These are phyloP conservation scores for Puffinus mauretanicus DNA, from an alignment of 2,113 vertebrate species.

Conservation along the genomic window DNA sequence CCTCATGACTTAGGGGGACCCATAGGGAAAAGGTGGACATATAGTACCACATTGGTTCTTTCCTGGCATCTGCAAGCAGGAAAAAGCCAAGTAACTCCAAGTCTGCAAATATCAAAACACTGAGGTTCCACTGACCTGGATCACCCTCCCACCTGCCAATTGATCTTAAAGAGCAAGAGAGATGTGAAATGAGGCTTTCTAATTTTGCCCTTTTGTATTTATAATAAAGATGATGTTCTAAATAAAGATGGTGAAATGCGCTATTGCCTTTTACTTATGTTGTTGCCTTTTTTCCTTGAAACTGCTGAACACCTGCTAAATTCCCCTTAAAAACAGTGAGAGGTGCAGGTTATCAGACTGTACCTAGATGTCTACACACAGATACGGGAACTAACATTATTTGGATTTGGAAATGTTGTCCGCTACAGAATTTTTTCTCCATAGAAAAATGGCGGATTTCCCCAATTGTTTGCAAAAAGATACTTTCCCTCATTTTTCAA, in stretches of 20 bases:
- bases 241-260: background rate
- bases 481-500: background rate
- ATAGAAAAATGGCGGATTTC: background rate
- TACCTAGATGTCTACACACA: background rate
- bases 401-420: background rate
- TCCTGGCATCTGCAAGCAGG: background rate
- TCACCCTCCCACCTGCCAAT: background rate
- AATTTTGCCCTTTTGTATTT: background rate
- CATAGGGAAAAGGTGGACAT: accelerated
- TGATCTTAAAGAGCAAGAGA: background rate
- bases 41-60: accelerated
- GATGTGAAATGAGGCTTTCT: background rate
- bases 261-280: background rate
- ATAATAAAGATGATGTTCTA: background rate
- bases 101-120: background rate
- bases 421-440: background rate
- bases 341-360: background rate
- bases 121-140: background rate
- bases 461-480: background rate
- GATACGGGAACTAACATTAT: background rate
- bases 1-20: background rate
- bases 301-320: background rate
- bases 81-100: background rate
- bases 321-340: background rate
- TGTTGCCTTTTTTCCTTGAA: background rate